These are phyloP conservation scores for Elephantulus edwardii DNA, from an alignment of 2,113 vertebrate genomes.

Conservation along the genomic window DNA sequence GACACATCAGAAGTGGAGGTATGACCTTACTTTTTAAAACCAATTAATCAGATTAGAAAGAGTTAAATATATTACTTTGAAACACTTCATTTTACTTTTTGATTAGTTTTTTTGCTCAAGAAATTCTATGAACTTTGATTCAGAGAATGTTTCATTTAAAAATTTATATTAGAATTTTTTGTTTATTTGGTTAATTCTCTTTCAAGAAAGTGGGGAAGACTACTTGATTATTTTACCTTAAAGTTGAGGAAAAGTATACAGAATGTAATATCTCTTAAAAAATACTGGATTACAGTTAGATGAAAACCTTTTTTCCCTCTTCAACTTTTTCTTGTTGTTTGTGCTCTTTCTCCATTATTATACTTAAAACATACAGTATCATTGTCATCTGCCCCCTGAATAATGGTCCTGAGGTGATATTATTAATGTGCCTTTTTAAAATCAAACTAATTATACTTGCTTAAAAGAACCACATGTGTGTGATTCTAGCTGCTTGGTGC, in stretches of 20 bases:
- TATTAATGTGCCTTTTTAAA: slow-evolving; percentile 84
- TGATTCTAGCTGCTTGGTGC: slow-evolving; percentile 83
- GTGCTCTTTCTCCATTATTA: slow-evolving; percentile 63
- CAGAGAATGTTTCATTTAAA: slow-evolving; percentile 43
- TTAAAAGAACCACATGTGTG: slow-evolving; percentile 84
- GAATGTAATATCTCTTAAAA: slow-evolving; percentile 62
- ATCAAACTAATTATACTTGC: slow-evolving; percentile 83
- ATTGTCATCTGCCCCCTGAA: slow-evolving; percentile 76
- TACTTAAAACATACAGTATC: slow-evolving; percentile 80
- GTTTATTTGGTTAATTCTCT: slow-evolving; percentile 15
- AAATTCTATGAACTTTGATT: slow-evolving; percentile 25
- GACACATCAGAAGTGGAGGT: neutral
- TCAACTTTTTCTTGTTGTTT: slow-evolving; percentile 68
- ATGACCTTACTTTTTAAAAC: slow-evolving; percentile 36
- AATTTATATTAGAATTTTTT: slow-evolving; percentile 44
- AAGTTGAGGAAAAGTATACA: slow-evolving; percentile 29
- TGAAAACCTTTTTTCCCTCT: slow-evolving; percentile 68
- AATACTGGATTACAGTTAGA: slow-evolving; percentile 61
- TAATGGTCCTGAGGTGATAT: slow-evolving; percentile 83
- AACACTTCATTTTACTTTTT: slow-evolving; percentile 43
- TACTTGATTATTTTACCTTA: slow-evolving; percentile 33
- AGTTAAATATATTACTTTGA: slow-evolving; percentile 40
- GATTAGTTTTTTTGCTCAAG: neutral
- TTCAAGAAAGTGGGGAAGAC: neutral
- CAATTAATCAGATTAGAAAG: slow-evolving; percentile 51